A percentile compares a stretch with the other conserved stretches of the same genome.
phyloP scores from a whole-genome alignment of 1,140 invertebrate species.

The Orius insidiosus region DNA sequence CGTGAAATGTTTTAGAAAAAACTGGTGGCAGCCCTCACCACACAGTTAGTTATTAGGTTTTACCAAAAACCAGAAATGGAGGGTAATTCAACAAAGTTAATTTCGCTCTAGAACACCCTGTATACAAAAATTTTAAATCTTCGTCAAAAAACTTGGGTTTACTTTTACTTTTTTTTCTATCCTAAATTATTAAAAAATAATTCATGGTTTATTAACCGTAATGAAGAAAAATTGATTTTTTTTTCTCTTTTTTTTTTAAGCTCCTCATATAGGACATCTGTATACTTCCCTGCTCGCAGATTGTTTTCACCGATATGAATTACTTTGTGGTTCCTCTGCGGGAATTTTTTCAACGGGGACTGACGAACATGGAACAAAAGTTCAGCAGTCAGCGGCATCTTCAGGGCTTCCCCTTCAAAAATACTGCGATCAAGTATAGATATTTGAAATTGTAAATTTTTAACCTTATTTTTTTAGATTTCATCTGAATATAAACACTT shows the following conservation, averaged over 20 bases:
- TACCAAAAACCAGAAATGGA: no score
- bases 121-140: neutral
- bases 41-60: no score
- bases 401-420: conserved; percentile 32
- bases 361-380: conserved; percentile 96
- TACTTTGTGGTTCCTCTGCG: conserved; percentile 26
- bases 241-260: conserved; percentile 34
- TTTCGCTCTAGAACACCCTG: no score
- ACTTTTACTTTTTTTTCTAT: neutral
- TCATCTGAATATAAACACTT: conserved; percentile 54
- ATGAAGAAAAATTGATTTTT: neutral
- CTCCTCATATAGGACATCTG: conserved; percentile 90
- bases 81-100: no score
- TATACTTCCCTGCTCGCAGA: conserved; percentile 84
- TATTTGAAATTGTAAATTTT: neutral
- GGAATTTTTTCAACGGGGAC: conserved; percentile 75
- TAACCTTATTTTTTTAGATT: conserved; percentile 26
- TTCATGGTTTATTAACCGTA: neutral
- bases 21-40: no score
- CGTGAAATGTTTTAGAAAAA: no score
- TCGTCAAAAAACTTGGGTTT: neutral
- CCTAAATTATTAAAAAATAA: neutral
- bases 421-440: conserved; percentile 27
- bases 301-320: conserved; percentile 57
- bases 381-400: conserved; percentile 59